A percentile compares a stretch with the other conserved stretches of the same genome.
Evolutionary conservation across 2,113 vertebrate genomes (phyloP).

Genomic region (Lagenorhynchus albirostris): DNA sequence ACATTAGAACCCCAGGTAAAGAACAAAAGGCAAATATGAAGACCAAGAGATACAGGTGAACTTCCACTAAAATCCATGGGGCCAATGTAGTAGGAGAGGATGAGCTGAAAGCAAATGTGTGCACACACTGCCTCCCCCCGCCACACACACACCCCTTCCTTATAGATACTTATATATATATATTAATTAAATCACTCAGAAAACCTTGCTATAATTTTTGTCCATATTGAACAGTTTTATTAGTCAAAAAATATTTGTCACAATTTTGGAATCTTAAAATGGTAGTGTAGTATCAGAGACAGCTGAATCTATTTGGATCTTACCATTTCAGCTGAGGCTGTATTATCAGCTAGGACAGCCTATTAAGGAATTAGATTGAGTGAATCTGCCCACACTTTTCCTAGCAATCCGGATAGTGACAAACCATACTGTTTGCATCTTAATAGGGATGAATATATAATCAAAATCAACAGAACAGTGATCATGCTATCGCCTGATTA

Average conservation of each 20-base stretch:
- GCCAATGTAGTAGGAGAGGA: neutral
- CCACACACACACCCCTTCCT: neutral
- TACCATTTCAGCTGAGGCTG: neutral
- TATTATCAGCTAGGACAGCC: neutral
- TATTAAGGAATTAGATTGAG: neutral
- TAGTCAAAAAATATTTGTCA: neutral
- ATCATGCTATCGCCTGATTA: neutral
- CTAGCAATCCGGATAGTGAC: neutral
- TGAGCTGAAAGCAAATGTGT: neutral
- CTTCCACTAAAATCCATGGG: neutral
- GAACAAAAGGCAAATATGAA: neutral
- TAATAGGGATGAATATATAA: neutral
- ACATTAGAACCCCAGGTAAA: neutral
- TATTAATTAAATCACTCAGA: neutral
- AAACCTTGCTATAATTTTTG: neutral
- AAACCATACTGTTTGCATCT: neutral
- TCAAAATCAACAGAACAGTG: neutral
- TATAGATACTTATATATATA: neutral
- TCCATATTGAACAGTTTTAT: neutral
- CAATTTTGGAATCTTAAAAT: neutral
- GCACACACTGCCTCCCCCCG: fast-evolving
- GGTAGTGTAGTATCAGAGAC: neutral
- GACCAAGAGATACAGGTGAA: neutral
- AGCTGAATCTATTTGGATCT: neutral
- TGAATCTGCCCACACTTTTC: neutral